phyloP scores from a whole-genome alignment of 2,888 invertebrate species.

The Drosophila formosana region DNA sequence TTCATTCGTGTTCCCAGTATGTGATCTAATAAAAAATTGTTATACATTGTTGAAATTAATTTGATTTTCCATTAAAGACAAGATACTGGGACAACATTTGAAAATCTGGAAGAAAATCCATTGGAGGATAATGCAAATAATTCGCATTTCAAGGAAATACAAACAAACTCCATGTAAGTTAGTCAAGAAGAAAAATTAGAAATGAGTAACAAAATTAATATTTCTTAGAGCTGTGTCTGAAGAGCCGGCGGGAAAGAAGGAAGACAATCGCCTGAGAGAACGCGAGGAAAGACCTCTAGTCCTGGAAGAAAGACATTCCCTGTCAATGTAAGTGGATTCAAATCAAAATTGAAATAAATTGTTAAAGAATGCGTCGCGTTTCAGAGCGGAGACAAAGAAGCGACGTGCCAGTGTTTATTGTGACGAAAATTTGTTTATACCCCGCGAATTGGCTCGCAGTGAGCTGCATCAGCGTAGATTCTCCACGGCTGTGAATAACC shows the following conservation, averaged over 20 bases:
- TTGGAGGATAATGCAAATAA: constrained; percentile 30
- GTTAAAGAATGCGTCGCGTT: neutral
- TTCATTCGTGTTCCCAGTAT: neutral
- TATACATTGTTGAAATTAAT: neutral
- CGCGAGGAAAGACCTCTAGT: constrained; percentile 61
- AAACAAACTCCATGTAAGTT: constrained; percentile 70
- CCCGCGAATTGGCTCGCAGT: constrained; percentile 63
- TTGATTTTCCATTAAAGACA: neutral
- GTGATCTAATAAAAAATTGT: neutral
- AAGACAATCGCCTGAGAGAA: constrained; percentile 12
- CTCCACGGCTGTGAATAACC: neutral
- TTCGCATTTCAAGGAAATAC: constrained; percentile 59
- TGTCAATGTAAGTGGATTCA: constrained; percentile 67
- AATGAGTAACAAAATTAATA: neutral
- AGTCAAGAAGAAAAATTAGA: neutral
- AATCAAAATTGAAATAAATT: neutral
- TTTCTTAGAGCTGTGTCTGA: neutral
- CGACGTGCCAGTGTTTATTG: constrained; percentile 67
- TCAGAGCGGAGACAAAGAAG: constrained; percentile 73
- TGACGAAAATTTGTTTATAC: constrained; percentile 64
- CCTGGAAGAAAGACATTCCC: constrained; percentile 71
- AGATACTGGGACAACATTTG: neutral
- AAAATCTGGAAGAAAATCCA: neutral
- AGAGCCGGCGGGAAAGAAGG: neutral
- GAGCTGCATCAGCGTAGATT: constrained; percentile 42